Base-by-base conservation (phyloP, 2,797 vertebrate genomes). In the Diglossa cyanea region DNA sequence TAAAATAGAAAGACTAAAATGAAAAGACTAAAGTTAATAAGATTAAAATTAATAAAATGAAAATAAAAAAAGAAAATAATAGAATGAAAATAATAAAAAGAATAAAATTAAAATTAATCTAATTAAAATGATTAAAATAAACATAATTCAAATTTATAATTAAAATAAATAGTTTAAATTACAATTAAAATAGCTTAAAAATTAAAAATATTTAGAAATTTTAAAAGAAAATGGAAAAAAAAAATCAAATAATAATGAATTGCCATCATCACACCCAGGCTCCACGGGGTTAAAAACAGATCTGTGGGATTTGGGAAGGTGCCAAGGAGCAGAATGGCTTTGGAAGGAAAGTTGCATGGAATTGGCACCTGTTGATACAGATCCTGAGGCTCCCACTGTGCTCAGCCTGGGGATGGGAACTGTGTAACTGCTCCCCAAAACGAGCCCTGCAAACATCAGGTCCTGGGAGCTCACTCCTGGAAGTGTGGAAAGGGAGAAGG, bases 291-390 rank as follows among this genome's bases (percentile, higher is more conserved):
- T 95, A 89, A 94, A 93, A 94, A 9, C 48, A 7, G 81, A 26
- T 70, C 55, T 70, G 44, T 5, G 61, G 25, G 4, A 13, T 60
- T 63, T 94, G 90, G 91, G 58, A 40, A 86, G 12, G 37, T 86
- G 80, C 80, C 93, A 97, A 33, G 76, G 51, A 44, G 55, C 60
- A 10, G 51, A 82, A 93, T 91, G 96, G 88, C 94, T 95, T 92
- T 90, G 48, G 89, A 73, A 95, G 72, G 55, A 91, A 80, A 94
- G 74, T 18, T 18, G 79, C 74, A 15, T 73, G 79, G 60, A 90
- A 67, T 55, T 94, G 91, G 87, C 95, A 94, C 95, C 95, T 95
- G 91, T 94, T 95, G 93, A 18, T 71, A 24, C 17, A 77, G 93
- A 35, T 88, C 57, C 57, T 13, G 2, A 9, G 17, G 35, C 57